Evolutionary conservation across 2,888 invertebrate species (phyloP), one percentile per base, ranked within the genome.

Genomic region (Idaea aversata): DNA sequence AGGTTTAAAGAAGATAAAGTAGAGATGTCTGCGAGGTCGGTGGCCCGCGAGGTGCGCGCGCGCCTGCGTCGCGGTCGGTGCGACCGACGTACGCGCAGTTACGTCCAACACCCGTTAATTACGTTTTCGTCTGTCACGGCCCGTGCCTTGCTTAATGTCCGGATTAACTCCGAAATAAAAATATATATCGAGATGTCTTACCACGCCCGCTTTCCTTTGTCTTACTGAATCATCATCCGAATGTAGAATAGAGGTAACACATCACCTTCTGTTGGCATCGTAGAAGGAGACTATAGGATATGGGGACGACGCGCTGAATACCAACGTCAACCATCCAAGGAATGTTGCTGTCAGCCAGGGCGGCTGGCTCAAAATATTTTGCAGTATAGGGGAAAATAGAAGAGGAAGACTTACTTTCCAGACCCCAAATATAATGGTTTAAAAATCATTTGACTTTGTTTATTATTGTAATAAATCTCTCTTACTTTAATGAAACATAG

Each of bases 41-140:
- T 34, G 25, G 34, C 59, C 58, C 16, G 3, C 10, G 59, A 15
- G 58, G 58, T 16, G 58, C 15, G 58, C 13, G 5, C 34, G 59
- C 57, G 57, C 13, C 15, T 5, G 57, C 57, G 57, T 15, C 13
- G 58, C 58, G 58, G 58, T 58, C 58, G 15, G 34, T 25, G 16
- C 58, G 58, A 6, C 6, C 13, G 25, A 34, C 10, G 59, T 15
- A 25, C 59, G 59, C 59, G 59, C 34, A 13, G 59, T 34, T 59
- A 34, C 25, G 13, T 80, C 77, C 83, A 83, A 85, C 86, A 86
- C 78, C 79, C 84, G 87, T 86, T 90, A 90, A 91, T 90, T 91
- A 88, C 86, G 83, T 84, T 88, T 87, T 88, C 88, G 89, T 87
- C 80, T 87, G 91, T 92, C 91, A 91, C 91, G 91, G 85, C 79